phyloP scores from a whole-genome alignment of 2,888 invertebrate species.

The Allygus modestus region DNA sequence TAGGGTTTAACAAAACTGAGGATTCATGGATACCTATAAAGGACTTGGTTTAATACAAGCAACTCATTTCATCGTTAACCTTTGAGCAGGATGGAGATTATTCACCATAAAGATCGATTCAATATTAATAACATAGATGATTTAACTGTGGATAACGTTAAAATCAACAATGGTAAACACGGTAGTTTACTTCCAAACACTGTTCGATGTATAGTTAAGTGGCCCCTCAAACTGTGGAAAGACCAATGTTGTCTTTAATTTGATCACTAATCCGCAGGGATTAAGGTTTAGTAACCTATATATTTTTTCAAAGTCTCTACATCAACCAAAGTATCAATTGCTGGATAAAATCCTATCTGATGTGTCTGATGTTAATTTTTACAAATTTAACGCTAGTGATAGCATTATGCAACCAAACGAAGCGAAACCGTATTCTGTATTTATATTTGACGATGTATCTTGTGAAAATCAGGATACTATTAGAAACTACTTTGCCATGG shows the following conservation, averaged over 20 bases:
- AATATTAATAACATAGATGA: conserved; percentile 34
- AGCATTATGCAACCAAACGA: conserved; percentile 48
- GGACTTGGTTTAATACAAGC: conserved; percentile 18
- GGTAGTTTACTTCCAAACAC: conserved; percentile 49
- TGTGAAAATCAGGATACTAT: conserved; percentile 56
- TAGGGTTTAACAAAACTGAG: conserved; percentile 48
- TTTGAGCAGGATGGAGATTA: neutral
- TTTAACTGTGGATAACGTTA: conserved; percentile 1
- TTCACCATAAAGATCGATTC: conserved; percentile 36
- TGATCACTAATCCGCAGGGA: conserved; percentile 32
- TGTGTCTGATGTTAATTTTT: conserved; percentile 27
- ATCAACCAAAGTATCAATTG: conserved; percentile 60
- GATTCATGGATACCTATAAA: conserved; percentile 60
- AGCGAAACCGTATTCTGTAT: conserved; percentile 54
- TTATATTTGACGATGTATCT: conserved; percentile 61
- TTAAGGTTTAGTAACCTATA: conserved; percentile 54
- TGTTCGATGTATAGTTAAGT: conserved; percentile 54
- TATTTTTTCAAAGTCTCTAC: conserved; percentile 57
- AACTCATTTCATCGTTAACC: neutral
- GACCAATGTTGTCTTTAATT: conserved; percentile 57
- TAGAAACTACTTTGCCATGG: conserved; percentile 57
- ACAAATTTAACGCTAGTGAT: conserved; percentile 52
- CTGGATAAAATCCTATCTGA: conserved; percentile 31
- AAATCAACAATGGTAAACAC: conserved; percentile 39
- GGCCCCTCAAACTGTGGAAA: conserved; percentile 56